Percentiles rank a stretch among this genome's conserved stretches.
These are phyloP conservation scores for Pteropus alecto DNA, from an alignment of 2,113 vertebrate genomes.

Conservation along the genomic window DNA sequence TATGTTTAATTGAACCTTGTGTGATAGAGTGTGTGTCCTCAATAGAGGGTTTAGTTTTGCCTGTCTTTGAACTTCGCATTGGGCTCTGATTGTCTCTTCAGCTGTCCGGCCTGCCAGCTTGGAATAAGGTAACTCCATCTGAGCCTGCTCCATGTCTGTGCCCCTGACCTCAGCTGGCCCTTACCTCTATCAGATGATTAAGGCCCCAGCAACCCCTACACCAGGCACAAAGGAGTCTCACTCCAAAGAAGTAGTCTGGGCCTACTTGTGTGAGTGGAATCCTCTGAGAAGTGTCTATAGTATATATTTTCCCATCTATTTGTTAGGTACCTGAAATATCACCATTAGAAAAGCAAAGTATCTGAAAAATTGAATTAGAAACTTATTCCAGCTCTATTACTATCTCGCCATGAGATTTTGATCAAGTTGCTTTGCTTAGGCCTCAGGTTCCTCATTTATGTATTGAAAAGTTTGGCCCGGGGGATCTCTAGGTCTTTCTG, in stretches of 20 bases:
- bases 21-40: not conserved
- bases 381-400: not conserved
- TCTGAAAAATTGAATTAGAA: not conserved
- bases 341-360: conserved; percentile 7
- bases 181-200: not conserved
- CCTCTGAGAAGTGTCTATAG: not conserved
- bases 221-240: not conserved
- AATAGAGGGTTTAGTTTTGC: not conserved
- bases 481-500: not conserved
- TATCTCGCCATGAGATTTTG: not conserved
- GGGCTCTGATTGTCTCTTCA: not conserved
- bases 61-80: not conserved
- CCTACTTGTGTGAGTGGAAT: fast-evolving
- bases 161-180: not conserved
- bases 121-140: not conserved
- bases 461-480: not conserved
- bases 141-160: not conserved
- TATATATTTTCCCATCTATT: not conserved
- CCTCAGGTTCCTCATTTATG: not conserved
- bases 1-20: not conserved
- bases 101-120: not conserved
- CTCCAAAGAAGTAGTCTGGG: not conserved
- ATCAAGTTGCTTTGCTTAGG: not conserved
- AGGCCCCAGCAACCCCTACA: not conserved
- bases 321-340: not conserved